Base-by-base conservation (phyloP, 1,140 invertebrate genomes). In the Drosophila persimilis region DNA sequence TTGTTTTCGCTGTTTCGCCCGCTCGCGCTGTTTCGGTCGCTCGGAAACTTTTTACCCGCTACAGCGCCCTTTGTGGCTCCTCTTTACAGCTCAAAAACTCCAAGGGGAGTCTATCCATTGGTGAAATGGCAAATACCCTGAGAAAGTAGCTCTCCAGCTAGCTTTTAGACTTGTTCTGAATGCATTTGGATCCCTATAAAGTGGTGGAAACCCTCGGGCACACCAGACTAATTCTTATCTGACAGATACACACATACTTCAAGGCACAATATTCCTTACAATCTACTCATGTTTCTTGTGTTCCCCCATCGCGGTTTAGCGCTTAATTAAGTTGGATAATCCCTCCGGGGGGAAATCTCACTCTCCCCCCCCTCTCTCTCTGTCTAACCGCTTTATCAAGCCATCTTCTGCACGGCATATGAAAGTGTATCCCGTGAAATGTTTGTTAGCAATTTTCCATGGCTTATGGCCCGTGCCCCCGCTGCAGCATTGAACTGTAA, bases 401-500 rank as follows among this genome's bases (percentile, higher is more conserved):
- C 46, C 20, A 31, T 9, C 29, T 22, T 44, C 44, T 59, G 41
- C 39, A 50, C 44, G 59, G 41, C 46, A 50, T 35, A 15, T 50
- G 39, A 59, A 39, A 61, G 64, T 77, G 70, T 83, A 79, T 70
- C 51, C 53, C 47, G 61, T 39, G 35, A 13, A 63, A 66, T 85
- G 67, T 85, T 86, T 81, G 83, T 61, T 70, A 62, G 66, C 73
- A 73, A 70, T 85, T 77, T 86, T 26, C 46, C 47, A 41, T 59
- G 72, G 71, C 76, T 78, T 74, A 73, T 45, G 77, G 47, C 24
- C 24, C 5, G 20, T 24, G 45, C 17, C 51, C 55, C 39, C 73
- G 60, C 59, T 56, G 72, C 66, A 59, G 77, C 77, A 85, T 80
- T 81, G 81, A 85, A 85, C 81, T 85, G 77, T 85, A 81, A 88